These are phyloP conservation scores for Indicator indicator DNA, from an alignment of 2,113 vertebrate species.

Conservation along the genomic window DNA sequence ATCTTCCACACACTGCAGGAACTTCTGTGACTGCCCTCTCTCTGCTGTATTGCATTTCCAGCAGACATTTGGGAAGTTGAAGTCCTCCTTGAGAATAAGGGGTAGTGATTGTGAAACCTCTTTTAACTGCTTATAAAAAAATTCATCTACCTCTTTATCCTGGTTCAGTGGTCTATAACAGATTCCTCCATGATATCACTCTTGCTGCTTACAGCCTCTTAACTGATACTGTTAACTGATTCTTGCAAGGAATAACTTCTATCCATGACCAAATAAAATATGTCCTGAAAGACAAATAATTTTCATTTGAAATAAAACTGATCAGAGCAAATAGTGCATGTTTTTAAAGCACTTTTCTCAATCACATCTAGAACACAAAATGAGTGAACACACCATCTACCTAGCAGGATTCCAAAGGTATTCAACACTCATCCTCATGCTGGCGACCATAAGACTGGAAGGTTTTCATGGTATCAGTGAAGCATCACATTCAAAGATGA, in stretches of 20 bases:
- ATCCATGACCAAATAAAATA: background rate
- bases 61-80: no score
- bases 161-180: no score
- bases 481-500: background rate
- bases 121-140: no score
- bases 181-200: no score
- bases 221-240: background rate
- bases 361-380: background rate
- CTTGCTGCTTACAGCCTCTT: background rate
- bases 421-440: background rate
- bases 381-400: background rate
- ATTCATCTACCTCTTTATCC: no score
- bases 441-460: background rate
- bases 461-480: background rate
- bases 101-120: no score
- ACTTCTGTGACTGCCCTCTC: no score
- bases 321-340: background rate
- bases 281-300: background rate
- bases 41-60: no score
- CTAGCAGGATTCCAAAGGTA: conserved; percentile 8
- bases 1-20: no score
- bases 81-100: no score
- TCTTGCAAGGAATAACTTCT: background rate
- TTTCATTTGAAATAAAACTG: background rate
- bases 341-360: conserved; percentile 20